Conservation (phyloP, 2,797 vertebrate genomes). For the Oryzias dopingdopingensis region DNA sequence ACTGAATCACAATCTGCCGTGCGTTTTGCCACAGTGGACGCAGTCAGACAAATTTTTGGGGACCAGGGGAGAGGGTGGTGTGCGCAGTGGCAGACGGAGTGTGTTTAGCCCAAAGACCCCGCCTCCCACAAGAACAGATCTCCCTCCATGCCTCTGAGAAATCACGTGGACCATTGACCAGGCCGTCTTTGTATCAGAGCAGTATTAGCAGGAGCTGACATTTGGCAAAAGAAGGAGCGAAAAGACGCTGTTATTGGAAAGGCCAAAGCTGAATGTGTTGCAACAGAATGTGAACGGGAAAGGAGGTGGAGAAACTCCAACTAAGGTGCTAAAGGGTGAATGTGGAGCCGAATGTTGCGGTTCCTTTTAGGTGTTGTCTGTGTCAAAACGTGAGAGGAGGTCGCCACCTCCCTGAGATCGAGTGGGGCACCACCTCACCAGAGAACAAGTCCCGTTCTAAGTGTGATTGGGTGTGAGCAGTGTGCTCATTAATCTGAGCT, state of each 20-base stretch:
- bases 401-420: no score
- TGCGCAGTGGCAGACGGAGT: slow-evolving; percentile 38
- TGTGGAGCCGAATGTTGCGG: no score
- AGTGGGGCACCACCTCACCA: slow-evolving; percentile 1
- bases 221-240: slow-evolving; percentile 15
- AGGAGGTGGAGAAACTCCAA: no score
- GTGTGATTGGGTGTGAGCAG: slow-evolving; percentile 6
- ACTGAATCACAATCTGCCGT: neutral
- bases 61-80: slow-evolving; percentile 8
- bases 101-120: slow-evolving; percentile 36
- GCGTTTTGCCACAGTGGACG: neutral
- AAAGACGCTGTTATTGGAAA: no score
- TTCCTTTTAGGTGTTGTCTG: no score
- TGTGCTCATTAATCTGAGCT: slow-evolving; percentile 28
- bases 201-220: slow-evolving; percentile 16
- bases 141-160: slow-evolving; percentile 15
- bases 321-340: no score
- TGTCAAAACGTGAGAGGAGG: no score
- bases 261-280: no score
- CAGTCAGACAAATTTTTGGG: slow-evolving; percentile 13
- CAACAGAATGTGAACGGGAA: no score
- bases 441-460: slow-evolving; percentile 9
- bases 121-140: slow-evolving; percentile 28
- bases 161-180: slow-evolving; percentile 12
- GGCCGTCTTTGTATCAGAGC: slow-evolving; percentile 13